These are phyloP conservation scores for Heliconius eleuchia DNA, from an alignment of 1,140 invertebrate genomes.

Conservation along the genomic window DNA sequence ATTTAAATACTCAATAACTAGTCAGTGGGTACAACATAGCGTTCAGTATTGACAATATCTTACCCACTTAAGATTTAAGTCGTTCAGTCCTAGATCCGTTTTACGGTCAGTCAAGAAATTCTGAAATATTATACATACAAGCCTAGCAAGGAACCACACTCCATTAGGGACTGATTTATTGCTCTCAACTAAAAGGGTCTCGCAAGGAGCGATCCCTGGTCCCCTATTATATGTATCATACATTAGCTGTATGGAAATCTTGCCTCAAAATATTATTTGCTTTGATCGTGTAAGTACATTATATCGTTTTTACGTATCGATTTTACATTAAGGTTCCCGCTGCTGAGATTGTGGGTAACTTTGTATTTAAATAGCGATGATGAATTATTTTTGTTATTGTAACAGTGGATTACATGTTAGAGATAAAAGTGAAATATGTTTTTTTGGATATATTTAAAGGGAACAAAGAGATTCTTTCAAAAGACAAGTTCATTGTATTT, in stretches of 20 bases:
- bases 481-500: too few relatives aligned
- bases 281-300: slow-evolving; percentile 45
- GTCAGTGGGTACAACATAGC: neutral
- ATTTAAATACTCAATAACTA: neutral
- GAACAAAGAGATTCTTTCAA: neutral
- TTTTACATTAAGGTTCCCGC: slow-evolving; percentile 36
- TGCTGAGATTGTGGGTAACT: slow-evolving; percentile 19
- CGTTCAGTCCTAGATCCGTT: slow-evolving; percentile 38
- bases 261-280: slow-evolving; percentile 51
- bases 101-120: slow-evolving; percentile 55
- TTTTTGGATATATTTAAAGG: neutral
- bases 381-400: neutral
- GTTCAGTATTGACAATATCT: slow-evolving; percentile 27
- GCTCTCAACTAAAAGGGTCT: slow-evolving; percentile 67
- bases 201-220: slow-evolving; percentile 51
- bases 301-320: slow-evolving; percentile 43
- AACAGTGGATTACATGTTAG: neutral
- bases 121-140: slow-evolving; percentile 58
- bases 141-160: slow-evolving; percentile 50
- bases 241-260: slow-evolving; percentile 50
- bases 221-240: slow-evolving; percentile 44
- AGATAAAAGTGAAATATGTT: neutral
- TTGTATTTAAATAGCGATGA: neutral
- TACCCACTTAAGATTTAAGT: slow-evolving; percentile 41
- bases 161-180: slow-evolving; percentile 72